Evolutionary conservation across 2,113 vertebrate species (phyloP).

Genomic region (Channa maculata): DNA sequence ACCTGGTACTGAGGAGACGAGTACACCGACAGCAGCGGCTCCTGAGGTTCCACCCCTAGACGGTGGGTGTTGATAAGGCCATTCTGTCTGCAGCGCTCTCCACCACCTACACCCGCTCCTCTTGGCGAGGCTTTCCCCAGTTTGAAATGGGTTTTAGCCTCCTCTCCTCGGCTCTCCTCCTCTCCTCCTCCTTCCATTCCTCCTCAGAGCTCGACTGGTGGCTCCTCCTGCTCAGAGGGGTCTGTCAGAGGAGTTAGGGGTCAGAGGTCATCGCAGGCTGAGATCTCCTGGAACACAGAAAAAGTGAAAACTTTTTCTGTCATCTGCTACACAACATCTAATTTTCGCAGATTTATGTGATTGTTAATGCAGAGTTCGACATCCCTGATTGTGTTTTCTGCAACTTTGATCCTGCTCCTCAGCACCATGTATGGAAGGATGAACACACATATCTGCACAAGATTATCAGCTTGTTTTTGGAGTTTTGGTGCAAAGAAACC

Average conservation of each 20-base stretch:
- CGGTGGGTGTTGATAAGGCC: constrained; percentile 91
- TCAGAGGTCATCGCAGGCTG: constrained; percentile 33
- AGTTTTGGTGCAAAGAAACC: no score
- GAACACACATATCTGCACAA: no score
- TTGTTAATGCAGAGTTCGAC: no score
- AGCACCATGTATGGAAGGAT: no score
- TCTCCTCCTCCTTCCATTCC: constrained; percentile 62
- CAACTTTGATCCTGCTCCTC: no score
- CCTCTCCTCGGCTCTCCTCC: constrained; percentile 62
- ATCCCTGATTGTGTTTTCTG: no score
- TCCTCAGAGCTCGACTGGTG: constrained; percentile 26
- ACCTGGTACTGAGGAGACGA: constrained; percentile 88
- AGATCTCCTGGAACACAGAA: constrained; percentile 42
- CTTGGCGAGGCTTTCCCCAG: constrained; percentile 62
- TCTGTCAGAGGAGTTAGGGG: constrained; percentile 48
- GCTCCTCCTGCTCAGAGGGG: constrained; percentile 56
- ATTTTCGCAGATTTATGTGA: no score
- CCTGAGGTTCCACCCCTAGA: constrained; percentile 84
- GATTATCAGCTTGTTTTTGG: no score
- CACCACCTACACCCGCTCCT: constrained; percentile 22
- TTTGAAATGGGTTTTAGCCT: constrained; percentile 69
- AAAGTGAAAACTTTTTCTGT: no score
- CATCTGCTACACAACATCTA: no score
- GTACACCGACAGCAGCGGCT: constrained; percentile 87
- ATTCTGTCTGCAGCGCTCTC: constrained; percentile 81